phyloP scores from a whole-genome alignment of 2,113 vertebrate species.

The Triplophysa rosa region DNA sequence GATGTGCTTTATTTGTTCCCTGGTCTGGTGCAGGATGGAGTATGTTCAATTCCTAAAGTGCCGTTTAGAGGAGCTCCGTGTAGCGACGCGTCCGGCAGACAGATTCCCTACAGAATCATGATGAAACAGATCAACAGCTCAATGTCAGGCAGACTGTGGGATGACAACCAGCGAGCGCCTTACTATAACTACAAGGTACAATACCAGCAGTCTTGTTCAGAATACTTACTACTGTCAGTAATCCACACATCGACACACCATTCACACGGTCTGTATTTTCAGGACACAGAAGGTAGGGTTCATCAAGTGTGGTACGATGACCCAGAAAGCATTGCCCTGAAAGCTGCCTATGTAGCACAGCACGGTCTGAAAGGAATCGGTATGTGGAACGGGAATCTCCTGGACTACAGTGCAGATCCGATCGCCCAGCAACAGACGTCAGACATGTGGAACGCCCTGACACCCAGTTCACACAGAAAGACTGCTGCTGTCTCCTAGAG shows the following conservation, averaged over 20 bases:
- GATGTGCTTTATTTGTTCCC: background rate
- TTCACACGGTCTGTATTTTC: background rate
- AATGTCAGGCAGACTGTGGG: conserved; percentile 83
- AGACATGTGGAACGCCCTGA: conserved; percentile 89
- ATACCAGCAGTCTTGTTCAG: background rate
- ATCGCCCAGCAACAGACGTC: conserved; percentile 78
- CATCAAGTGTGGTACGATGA: conserved; percentile 97
- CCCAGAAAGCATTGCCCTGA: conserved; percentile 84
- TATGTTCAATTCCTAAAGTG: conserved; percentile 80
- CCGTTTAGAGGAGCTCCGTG: conserved; percentile 90
- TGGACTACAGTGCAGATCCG: conserved; percentile 81
- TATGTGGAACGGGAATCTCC: conserved; percentile 91
- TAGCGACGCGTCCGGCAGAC: conserved; percentile 86
- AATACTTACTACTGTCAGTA: background rate
- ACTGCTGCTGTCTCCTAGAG: conserved; percentile 1
- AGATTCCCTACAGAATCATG: conserved; percentile 82
- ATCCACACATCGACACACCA: background rate
- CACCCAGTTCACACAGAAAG: conserved; percentile 58
- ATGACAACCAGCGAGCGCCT: conserved; percentile 80
- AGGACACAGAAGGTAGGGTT: conserved; percentile 77
- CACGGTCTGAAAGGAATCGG: conserved; percentile 85
- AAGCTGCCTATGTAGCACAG: conserved; percentile 74
- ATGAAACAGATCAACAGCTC: conserved; percentile 85
- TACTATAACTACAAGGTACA: conserved; percentile 89
- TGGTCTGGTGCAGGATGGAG: conserved; percentile 69